A percentile compares a stretch with the other conserved stretches of the same genome.
Conservation (phyloP, 2,888 invertebrate species). For the Chrysina gloriosa region DNA sequence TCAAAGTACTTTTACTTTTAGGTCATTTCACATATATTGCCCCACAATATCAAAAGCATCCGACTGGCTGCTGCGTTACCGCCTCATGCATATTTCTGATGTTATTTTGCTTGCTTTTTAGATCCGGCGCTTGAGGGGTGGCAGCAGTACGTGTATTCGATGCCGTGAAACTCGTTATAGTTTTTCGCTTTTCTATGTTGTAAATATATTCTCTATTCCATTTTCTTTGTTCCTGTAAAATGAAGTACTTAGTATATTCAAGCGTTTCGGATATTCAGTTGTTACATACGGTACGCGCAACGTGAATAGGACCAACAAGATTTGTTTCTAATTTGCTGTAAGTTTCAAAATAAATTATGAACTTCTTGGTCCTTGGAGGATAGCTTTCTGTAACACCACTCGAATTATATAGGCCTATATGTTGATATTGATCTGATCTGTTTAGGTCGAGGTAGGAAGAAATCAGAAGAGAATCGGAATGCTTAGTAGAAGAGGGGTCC, state of each 20-base stretch:
- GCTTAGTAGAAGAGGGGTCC: too few relatives aligned
- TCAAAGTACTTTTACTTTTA: constrained; percentile 28
- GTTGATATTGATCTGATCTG: too few relatives aligned
- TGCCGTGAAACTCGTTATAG: constrained; percentile 24
- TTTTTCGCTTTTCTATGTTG: constrained; percentile 4
- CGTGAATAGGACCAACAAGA: too few relatives aligned
- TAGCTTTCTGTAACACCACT: too few relatives aligned
- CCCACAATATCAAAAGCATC: constrained; percentile 26
- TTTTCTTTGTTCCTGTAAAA: neutral
- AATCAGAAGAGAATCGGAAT: too few relatives aligned
- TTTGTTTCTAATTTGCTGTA: too few relatives aligned
- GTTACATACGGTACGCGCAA: too few relatives aligned
- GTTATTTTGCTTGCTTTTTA: constrained; percentile 22
- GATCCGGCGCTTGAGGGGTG: neutral
- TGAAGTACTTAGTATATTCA: neutral
- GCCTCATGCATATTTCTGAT: constrained; percentile 32
- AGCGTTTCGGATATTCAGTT: too few relatives aligned
- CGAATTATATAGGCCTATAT: too few relatives aligned
- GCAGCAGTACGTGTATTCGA: neutral
- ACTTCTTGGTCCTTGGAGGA: too few relatives aligned
- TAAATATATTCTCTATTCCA: constrained; percentile 8
- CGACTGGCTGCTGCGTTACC: neutral
- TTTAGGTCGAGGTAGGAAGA: too few relatives aligned
- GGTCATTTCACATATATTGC: constrained; percentile 34
- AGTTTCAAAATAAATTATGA: too few relatives aligned